Evolutionary conservation across 2,113 vertebrate species (phyloP).

Genomic region (Takifugu bimaculatus): DNA sequence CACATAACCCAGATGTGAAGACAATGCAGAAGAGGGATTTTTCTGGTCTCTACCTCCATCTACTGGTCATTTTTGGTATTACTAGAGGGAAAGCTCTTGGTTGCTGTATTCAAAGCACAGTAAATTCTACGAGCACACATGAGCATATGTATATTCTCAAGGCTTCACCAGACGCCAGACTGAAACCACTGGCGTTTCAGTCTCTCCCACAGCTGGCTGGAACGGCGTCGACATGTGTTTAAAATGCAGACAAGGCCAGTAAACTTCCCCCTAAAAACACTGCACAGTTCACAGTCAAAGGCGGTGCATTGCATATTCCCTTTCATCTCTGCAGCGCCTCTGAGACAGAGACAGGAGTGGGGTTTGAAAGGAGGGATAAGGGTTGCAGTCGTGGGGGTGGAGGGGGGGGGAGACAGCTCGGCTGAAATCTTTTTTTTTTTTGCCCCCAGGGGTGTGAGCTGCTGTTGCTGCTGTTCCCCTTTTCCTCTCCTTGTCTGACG

Average conservation of each 20-base stretch:
- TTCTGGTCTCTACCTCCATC: slow-evolving; percentile 45
- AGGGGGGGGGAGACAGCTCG: slow-evolving; percentile 47
- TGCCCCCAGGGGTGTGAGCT: slow-evolving; percentile 63
- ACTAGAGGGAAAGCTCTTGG: background rate
- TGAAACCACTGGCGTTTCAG: slow-evolving; percentile 14
- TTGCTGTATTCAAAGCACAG: slow-evolving; percentile 2
- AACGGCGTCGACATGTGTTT: slow-evolving; percentile 23
- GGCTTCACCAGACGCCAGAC: background rate
- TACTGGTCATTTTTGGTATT: slow-evolving; percentile 12
- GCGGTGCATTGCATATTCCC: slow-evolving; percentile 68
- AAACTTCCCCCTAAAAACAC: slow-evolving; percentile 58
- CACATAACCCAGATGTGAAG: slow-evolving; percentile 39
- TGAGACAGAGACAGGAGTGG: slow-evolving; percentile 62
- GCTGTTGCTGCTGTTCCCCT: slow-evolving; percentile 45
- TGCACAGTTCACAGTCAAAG: slow-evolving; percentile 61
- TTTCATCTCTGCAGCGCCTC: slow-evolving; percentile 70
- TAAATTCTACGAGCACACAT: background rate
- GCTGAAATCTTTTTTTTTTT: slow-evolving; percentile 55
- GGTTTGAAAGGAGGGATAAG: slow-evolving; percentile 55
- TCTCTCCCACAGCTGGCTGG: slow-evolving; percentile 37
- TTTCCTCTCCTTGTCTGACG: slow-evolving; percentile 68
- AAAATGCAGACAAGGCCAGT: slow-evolving; percentile 53
- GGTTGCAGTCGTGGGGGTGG: slow-evolving; percentile 52
- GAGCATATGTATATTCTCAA: background rate
- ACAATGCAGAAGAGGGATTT: slow-evolving; percentile 2